Base-by-base conservation (phyloP, 2,113 vertebrate species). In the Oncorhynchus masou region DNA sequence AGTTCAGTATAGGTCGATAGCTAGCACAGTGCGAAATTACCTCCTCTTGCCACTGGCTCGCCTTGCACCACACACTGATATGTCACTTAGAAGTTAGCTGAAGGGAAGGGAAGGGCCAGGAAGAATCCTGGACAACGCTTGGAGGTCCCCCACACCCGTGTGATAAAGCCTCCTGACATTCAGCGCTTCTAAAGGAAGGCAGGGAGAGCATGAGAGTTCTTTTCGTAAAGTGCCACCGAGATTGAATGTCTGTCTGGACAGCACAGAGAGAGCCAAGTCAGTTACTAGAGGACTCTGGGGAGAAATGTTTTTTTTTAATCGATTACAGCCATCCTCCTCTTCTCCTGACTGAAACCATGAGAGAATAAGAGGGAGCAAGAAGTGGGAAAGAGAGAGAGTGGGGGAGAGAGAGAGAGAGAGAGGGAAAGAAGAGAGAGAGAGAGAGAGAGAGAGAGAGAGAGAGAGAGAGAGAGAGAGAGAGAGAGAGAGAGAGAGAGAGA, bases 131-230 rank as follows among this genome's bases (percentile, higher is more conserved):
- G 59, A 16, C 60, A 70, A 72, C 13, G 74, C 64, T 48, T 1
- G 12, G 66, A 70, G 68, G 74, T 66, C 77, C 65, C n/a, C 16
- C 25, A 39, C 1, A 39, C 13, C 68, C 2, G 1, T 49, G 60
- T 81, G 84, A 82, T 88, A 79, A 75, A 79, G 72, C 66, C 74
- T 81, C 34, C 4, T 79, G 86, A 85, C 84, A 80, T 70, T 76
- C 77, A 67, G 69, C 79, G 72, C 77, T 71, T 82, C 79, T 64
- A 68, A 19, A 54, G 51, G 51, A 13, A 82, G 77, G 69, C 74
- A 57, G 24, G 69, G 27, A 66, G 74, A 65, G 25, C 74, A 39
- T 9, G 8, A 86, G 77, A 77, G 72, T 75, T 79, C 74, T 81
- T 77, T 71, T 60, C 48, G 64, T 69, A 67, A 80, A 84, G 79